Conservation (phyloP, 2,797 vertebrate genomes). For the Sebastes jordani region DNA sequence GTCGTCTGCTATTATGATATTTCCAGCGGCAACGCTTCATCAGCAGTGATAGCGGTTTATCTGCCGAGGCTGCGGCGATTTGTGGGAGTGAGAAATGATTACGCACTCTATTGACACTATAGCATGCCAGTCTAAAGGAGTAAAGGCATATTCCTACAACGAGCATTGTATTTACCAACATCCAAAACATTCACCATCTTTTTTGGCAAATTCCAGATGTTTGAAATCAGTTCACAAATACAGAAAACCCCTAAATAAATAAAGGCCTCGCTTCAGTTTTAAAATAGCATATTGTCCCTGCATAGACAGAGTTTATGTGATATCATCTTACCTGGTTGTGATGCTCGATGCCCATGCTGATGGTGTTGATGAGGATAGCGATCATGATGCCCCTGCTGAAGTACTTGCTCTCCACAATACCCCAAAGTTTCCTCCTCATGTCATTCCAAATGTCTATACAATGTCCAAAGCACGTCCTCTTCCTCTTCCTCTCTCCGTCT, state of each 20-base stretch:
- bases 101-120: slow-evolving; percentile 20
- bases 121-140: slow-evolving; percentile 4
- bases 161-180: neutral
- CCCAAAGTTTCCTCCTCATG: slow-evolving; percentile 89
- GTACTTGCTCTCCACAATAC: slow-evolving; percentile 98
- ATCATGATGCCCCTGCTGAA: slow-evolving; percentile 98
- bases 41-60: slow-evolving; percentile 4
- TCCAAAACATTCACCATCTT: neutral
- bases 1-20: slow-evolving; percentile 47
- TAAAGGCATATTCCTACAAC: neutral
- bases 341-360: slow-evolving; percentile 98
- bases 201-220: neutral
- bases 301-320: neutral
- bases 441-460: slow-evolving; percentile 85
- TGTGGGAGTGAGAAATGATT: slow-evolving; percentile 43
- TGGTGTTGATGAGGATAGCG: slow-evolving; percentile 95
- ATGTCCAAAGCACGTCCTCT: slow-evolving; percentile 66
- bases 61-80: slow-evolving; percentile 38
- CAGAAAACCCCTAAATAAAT: neutral
- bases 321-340: slow-evolving; percentile 89
- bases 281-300: neutral
- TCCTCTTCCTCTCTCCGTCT: slow-evolving; percentile 72
- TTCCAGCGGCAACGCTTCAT: slow-evolving; percentile 26
- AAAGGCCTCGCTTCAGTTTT: neutral
- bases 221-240: neutral